Evolutionary conservation across 2,797 vertebrate genomes (phyloP).

Genomic region (Apogon talboti): DNA sequence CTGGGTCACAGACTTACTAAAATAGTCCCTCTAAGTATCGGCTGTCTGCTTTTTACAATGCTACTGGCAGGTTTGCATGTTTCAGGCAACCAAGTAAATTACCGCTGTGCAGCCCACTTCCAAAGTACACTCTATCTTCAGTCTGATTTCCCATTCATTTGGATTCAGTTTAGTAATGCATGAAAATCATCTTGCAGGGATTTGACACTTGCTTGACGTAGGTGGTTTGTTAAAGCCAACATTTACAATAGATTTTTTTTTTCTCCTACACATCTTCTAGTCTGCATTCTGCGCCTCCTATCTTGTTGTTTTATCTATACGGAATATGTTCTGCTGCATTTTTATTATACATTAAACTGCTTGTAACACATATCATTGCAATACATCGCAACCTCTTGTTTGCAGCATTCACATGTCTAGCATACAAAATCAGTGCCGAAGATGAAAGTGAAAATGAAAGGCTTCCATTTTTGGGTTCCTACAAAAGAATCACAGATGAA

Average conservation of each 20-base stretch:
- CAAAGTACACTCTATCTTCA: not conserved
- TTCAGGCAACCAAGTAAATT: not conserved
- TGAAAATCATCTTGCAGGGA: conserved; percentile 4
- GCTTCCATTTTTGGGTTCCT: conserved; percentile 7
- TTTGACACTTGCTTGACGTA: not conserved
- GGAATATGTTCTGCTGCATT: not conserved
- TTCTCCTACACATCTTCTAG: too few relatives aligned
- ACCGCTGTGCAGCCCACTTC: not conserved
- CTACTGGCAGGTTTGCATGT: not conserved
- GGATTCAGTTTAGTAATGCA: not conserved
- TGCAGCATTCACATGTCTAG: conserved; percentile 3
- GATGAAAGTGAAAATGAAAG: not conserved
- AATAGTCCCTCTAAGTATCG: conserved; percentile 4
- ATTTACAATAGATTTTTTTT: not conserved
- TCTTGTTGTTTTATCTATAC: not conserved
- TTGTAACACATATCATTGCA: not conserved
- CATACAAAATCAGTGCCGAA: conserved; percentile 3
- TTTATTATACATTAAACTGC: not conserved
- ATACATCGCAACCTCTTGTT: not conserved
- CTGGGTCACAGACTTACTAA: conserved; percentile 8
- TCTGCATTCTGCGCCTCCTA: not conserved
- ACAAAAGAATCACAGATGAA: conserved; percentile 4
- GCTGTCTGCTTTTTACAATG: conserved; percentile 2
- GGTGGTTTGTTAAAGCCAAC: not conserved
- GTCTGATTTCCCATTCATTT: not conserved